phyloP scores from a whole-genome alignment of 1,140 invertebrate species.

The Drosophila cardini region DNA sequence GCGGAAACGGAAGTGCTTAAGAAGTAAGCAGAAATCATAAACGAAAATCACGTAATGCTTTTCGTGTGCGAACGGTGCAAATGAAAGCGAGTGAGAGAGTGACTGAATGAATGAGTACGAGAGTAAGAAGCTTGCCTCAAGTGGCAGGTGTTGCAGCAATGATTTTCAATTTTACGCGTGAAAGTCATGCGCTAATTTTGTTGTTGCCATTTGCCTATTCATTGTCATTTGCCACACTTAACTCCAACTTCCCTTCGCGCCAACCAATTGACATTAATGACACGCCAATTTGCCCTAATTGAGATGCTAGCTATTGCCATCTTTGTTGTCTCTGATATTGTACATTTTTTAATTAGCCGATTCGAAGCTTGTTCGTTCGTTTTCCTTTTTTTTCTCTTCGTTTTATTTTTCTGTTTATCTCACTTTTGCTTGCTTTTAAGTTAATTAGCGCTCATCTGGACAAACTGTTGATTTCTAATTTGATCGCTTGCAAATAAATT shows the following conservation, averaged over 20 bases:
- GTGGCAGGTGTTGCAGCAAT: constrained; percentile 81
- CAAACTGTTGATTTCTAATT: constrained; percentile 16
- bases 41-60: constrained; percentile 80
- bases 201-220: constrained; percentile 71
- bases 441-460: constrained; percentile 15
- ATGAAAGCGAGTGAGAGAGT: not conserved
- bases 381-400: not conserved
- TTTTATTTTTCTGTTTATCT: not conserved
- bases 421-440: not conserved
- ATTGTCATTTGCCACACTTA: constrained; percentile 76
- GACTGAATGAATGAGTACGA: not conserved
- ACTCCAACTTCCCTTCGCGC: not conserved
- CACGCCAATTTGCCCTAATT: constrained; percentile 71
- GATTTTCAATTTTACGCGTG: constrained; percentile 82
- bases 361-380: not conserved
- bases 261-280: constrained; percentile 77
- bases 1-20: constrained; percentile 76
- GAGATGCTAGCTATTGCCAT: constrained; percentile 54
- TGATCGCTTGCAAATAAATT: not conserved
- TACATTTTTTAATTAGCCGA: constrained; percentile 69
- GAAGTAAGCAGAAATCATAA: constrained; percentile 79
- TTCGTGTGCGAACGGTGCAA: constrained; percentile 3
- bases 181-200: constrained; percentile 80
- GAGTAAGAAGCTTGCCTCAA: constrained; percentile 35
- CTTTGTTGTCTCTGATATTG: constrained; percentile 27